Base-by-base conservation (phyloP, 2,113 vertebrate species). In the Tylochromis polylepis region DNA sequence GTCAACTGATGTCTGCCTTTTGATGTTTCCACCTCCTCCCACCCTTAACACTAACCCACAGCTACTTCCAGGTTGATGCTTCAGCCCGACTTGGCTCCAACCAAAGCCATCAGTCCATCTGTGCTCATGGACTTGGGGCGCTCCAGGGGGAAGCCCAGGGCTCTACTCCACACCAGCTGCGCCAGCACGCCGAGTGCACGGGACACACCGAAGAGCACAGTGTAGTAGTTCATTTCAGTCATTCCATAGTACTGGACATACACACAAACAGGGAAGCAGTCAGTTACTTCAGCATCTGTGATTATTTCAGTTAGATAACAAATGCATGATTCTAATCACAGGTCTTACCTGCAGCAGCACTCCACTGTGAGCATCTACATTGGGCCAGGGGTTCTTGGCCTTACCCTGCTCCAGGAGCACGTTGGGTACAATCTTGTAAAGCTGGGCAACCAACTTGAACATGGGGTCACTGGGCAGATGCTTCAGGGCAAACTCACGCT, bases 171-270 rank as follows among this genome's bases (percentile, higher is more conserved):
- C 94, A 99, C 97, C 88, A 98, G 97, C 95, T 99, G 98, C 4
- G 98, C 96, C 20, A 99, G 95, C 4, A 99, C 97, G 0, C 98
- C 98, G 38, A 99, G 96, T 0, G 98, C 98, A 6, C 98, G 96
- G 6, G 98, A 99, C 34, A 99, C 98, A 0, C 98, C 98, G 0
- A 99, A 99, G 46, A 99, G 97, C 92, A 99, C 98, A 0, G 98
- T 99, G 96, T 99, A 99, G 96, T 98, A 99, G 86, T 99, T 99
- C 98, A 99, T 99, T 95, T 99, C 98, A 11, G 96, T 98, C 98
- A 99, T 98, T 31, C 97, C 97, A 0, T 99, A 99, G 92, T 99
- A 98, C 98, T 99, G 96, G 3, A 38, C 85, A 57, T 11, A 67
- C 31, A 53, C 9, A 46, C 14, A 67, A 56, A 46, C 38, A 72